Evolutionary conservation across 2,888 invertebrate species (phyloP), one percentile per base, ranked within the genome.

Genomic region (Sminthurinus aureus): DNA sequence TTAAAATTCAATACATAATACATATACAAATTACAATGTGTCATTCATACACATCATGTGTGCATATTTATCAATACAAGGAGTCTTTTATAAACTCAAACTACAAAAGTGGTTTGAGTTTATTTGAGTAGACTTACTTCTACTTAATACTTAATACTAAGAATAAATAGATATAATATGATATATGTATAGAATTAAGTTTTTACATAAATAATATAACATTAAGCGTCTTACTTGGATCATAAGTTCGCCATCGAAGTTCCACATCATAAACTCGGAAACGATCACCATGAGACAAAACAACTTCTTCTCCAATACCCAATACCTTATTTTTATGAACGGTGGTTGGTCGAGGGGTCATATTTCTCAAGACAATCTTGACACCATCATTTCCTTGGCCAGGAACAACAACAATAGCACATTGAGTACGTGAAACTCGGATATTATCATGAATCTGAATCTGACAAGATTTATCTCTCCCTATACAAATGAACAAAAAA

Each of bases 241-340:
- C 80, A 58, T 81, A 81, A n/a, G 51, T 26, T 18, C 80, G 51
- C 38, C 69, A 81, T 11, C 80, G 80, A 15, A 81, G 73, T 24
- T 81, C 80, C 12, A 81, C 58, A 22, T 81, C 80, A 58, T 73
- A 81, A 9, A 73, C 3, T 13, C 80, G 80, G 52, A 81, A 81
- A 51, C 80, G 80, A 24, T 81, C 80, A 20, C 80, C 80, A 24
- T 81, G 80, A 2, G 38, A 22, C 8, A 81, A 73, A 2, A 58
- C 24, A 6, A 81, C 64, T 22, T 73, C 58, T 15, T 71, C 80
- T 15, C 64, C 50, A 11, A 2, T 11, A 8, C 52, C 58, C 50
- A 81, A 20, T 6, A 20, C 79, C 24, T 71, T 73, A 73, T 73
- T 73, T 11, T 24, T 71, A 18, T 73, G 73, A 12, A 73, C 73